Base-by-base conservation (phyloP, 2,113 vertebrate species). In the Sprattus sprattus region DNA sequence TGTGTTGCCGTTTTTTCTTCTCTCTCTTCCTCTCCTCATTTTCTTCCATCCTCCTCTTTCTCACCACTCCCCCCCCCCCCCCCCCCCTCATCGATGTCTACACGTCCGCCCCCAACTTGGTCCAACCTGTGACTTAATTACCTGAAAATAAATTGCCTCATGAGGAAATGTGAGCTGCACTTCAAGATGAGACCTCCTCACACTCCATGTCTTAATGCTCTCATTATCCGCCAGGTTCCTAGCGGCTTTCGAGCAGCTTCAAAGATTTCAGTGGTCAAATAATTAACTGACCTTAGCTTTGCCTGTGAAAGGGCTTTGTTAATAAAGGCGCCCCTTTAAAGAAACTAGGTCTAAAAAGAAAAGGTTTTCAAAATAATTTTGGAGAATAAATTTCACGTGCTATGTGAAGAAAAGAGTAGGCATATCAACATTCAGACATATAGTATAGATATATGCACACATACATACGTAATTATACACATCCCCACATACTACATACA, bases 81-180 rank as follows among this genome's bases (percentile, higher is more conserved):
- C n/a, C 32, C 45, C 25, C 44, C 60, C 50, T 28, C 45, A 39
- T 83, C 64, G 54, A 67, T 44, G 86, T 87, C 85, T 85, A 83
- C 54, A 82, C 85, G 45, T 86, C 85, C 20, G 45, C 80, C 84
- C 67, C 84, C 85, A 83, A 87, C 86, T 85, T 81, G 87, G 89
- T 90, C 85, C 87, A 89, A 80, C 83, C 87, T 83, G 84, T 86
- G 82, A 86, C 87, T 91, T 93, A 91, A 94, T 94, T 92, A 92
- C 87, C 85, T 88, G 82, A 82, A 88, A 92, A 92, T 90, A 84
- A 93, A 93, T 91, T 86, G 85, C 83, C 90, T 92, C 60, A 81
- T 81, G 86, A 83, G 86, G 84, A 90, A 89, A 91, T 88, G 88
- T 83, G 82, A 90, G 80, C 84, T 83, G 85, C 88, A 85, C 88